Conservation (phyloP, 2,888 invertebrate species). For the Neoaliturus tenellus region DNA sequence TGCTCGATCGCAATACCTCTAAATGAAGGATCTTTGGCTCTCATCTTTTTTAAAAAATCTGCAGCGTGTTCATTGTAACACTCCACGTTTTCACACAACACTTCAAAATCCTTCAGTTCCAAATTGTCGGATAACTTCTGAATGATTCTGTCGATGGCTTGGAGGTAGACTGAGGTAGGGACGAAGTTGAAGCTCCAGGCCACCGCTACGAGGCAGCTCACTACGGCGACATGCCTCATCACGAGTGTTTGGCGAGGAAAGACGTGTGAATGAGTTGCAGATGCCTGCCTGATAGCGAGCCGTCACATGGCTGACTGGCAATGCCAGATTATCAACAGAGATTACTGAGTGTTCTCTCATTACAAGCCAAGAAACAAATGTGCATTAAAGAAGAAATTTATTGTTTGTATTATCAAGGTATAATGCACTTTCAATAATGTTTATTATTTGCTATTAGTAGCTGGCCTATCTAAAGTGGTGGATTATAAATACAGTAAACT, state of each 20-base stretch:
- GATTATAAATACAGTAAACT: too few relatives aligned
- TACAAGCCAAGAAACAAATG: too few relatives aligned
- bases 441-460: too few relatives aligned
- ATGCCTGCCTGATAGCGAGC: neutral
- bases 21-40: neutral
- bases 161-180: slow-evolving; percentile 29
- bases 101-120: neutral
- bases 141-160: slow-evolving; percentile 33
- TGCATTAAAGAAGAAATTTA: too few relatives aligned
- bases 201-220: neutral
- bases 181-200: neutral
- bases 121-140: slow-evolving; percentile 31
- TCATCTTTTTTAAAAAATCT: neutral
- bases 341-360: neutral
- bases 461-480: too few relatives aligned
- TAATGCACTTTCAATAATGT: too few relatives aligned
- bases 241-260: neutral
- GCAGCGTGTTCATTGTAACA: slow-evolving; percentile 17
- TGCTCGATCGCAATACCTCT: slow-evolving; percentile 24
- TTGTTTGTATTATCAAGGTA: too few relatives aligned
- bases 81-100: slow-evolving; percentile 16
- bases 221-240: neutral
- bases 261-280: too few relatives aligned
- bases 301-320: neutral
- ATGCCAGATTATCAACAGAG: neutral